Evolutionary conservation across 1,140 invertebrate species (phyloP), one percentile per base, ranked within the genome.

Genomic region (Cotesia chilonis): DNA sequence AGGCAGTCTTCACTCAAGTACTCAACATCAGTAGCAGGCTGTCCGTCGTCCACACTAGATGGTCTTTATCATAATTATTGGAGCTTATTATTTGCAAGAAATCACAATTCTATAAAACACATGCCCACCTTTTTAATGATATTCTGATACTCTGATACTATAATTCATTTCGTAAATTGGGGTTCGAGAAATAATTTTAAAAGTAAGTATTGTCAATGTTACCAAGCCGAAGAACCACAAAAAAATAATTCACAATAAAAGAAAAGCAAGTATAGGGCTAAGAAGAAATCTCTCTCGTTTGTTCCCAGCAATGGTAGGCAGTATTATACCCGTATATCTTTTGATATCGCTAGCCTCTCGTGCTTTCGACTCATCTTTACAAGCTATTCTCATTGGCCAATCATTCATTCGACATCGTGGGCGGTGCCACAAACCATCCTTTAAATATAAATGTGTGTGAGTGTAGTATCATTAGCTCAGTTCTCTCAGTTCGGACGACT

Each of bases 391-490:
- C 78, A 85, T 85, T 85, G 84, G 84, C 72, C 75, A 75, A 76
- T 54, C 17, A 64, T 73, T 14, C 14, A 54, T 68, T 4, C 63
- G 67, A 67, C 70, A 79, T 78, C 81, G 82, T 83, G 83, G 83
- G 79, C 80, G 80, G 72, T 71, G 75, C 78, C 72, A 71, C 71
- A 70, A 76, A 74, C 70, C 70, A 78, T 80, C 76, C 78, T 82
- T 81, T 84, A 85, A 85, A 86, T 86, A 86, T 86, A 86, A 86
- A 81, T 80, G 76, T 86, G 82, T 86, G 80, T 86, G 82, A 82
- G 84, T 84, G 79, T 77, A 61, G 79, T 77, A 71, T 83, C 80
- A 84, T 85, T 84, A 85, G 79, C 82, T 74, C 68, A 74, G 75
- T 76, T 64, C 68, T 73, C 68, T 80, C 78, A 78, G 79, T 78